These are phyloP conservation scores for Delphinapterus leucas DNA, from an alignment of 2,113 vertebrate genomes.

Conservation along the genomic window DNA sequence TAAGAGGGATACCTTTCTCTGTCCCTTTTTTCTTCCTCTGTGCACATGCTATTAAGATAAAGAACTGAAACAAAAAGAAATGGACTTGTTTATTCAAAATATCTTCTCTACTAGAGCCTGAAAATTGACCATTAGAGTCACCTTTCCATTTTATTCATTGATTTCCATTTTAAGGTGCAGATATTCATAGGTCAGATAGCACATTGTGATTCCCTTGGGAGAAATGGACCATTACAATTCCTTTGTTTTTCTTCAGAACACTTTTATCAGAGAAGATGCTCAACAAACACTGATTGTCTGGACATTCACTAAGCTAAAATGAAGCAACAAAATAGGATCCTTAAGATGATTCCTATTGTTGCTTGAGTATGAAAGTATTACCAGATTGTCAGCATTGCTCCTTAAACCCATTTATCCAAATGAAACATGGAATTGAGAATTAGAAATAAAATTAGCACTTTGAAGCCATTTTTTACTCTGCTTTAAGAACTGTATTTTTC, in stretches of 20 bases:
- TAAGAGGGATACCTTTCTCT: not conserved
- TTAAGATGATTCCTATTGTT: not conserved
- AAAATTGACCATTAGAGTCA: not conserved
- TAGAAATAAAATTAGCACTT: conserved; percentile 45
- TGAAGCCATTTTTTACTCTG: not conserved
- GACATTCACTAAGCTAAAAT: not conserved
- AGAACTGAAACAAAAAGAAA: not conserved
- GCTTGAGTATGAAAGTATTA: not conserved
- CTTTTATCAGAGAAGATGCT: not conserved
- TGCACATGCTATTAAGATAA: not conserved
- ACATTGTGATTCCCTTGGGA: not conserved
- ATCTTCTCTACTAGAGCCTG: not conserved
- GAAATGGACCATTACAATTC: not conserved
- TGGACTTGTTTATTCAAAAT: conserved; percentile 13
- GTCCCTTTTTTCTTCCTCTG: not conserved
- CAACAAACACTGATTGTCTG: not conserved
- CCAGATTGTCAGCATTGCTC: not conserved
- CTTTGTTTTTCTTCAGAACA: conserved; percentile 18
- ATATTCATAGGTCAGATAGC: not conserved
- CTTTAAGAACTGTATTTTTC: not conserved
- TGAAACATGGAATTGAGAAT: conserved; percentile 41
- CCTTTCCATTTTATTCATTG: not conserved
- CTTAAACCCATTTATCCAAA: conserved; percentile 45
- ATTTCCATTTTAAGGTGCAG: not conserved
- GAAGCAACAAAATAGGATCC: not conserved